Conservation (phyloP, 2,113 vertebrate species). For the Paramormyrops kingsleyae region DNA sequence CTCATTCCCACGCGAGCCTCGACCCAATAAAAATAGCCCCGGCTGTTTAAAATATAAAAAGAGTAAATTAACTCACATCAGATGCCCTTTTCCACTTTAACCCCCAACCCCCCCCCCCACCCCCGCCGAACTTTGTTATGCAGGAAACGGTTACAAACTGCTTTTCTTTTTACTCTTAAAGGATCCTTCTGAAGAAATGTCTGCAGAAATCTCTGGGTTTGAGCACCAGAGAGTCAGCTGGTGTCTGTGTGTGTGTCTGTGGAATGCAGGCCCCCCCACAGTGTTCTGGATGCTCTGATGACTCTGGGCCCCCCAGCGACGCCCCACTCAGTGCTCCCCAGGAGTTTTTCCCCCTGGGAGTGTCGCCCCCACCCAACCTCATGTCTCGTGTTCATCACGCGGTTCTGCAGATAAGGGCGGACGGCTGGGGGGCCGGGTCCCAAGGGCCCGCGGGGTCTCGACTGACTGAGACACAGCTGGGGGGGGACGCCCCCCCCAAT, state of each 20-base stretch:
- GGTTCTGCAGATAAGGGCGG: not conserved
- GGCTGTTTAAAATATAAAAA: constrained; percentile 60
- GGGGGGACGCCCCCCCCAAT: not conserved
- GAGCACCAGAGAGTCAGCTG: not conserved
- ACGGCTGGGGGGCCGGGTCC: not conserved
- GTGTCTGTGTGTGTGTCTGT: not conserved
- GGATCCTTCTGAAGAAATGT: not conserved
- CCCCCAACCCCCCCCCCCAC: not conserved
- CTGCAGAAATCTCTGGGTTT: not conserved
- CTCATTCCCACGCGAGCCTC: constrained; percentile 56
- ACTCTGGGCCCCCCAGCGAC: not conserved
- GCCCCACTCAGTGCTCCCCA: not conserved
- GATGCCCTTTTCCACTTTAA: constrained; percentile 50
- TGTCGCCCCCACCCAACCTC: not conserved
- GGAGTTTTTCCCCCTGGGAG: too few species aligned
- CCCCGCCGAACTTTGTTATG: not conserved
- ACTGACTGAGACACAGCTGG: not conserved
- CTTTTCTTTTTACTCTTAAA: constrained; percentile 3
- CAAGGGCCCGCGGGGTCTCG: not conserved
- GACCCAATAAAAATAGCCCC: constrained; percentile 66
- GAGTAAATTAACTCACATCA: constrained; percentile 59
- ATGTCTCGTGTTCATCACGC: not conserved
- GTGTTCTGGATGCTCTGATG: not conserved
- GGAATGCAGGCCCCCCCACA: not conserved
- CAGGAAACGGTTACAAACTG: not conserved